phyloP scores from a whole-genome alignment of 2,888 invertebrate species.

The Beris morrisii region DNA sequence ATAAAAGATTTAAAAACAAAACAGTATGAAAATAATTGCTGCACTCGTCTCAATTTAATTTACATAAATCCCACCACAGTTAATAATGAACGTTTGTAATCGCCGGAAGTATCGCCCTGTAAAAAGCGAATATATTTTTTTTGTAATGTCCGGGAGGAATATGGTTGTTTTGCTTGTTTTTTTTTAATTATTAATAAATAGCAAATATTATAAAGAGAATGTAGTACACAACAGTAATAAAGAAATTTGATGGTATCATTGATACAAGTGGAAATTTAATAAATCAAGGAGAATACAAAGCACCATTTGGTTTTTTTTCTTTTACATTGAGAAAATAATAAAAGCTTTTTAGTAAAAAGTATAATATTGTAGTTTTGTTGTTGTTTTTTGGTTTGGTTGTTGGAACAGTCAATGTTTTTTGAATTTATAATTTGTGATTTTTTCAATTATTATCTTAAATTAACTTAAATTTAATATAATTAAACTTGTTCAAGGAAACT shows the following conservation, averaged over 20 bases:
- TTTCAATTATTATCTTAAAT: too few relatives aligned
- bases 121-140: conserved; percentile 53
- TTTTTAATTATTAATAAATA: conserved; percentile 14
- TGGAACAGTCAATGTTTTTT: conserved; percentile 29
- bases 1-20: conserved; percentile 1
- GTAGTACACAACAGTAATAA: conserved; percentile 8
- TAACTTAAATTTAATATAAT: too few relatives aligned
- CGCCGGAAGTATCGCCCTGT: conserved; percentile 90
- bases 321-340: conserved; percentile 6
- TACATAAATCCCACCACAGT: conserved; percentile 68
- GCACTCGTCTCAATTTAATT: conserved; percentile 14
- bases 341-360: not conserved
- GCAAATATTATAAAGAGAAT: conserved; percentile 1
- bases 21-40: conserved; percentile 14
- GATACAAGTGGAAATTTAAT: too few relatives aligned
- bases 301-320: conserved; percentile 14
- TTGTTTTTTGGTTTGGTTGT: conserved; percentile 11
- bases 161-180: conserved; percentile 6
- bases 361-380: not conserved
- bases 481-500: too few relatives aligned
- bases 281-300: not conserved
- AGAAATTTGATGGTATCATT: conserved; percentile 4
- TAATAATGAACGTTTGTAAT: conserved; percentile 89
- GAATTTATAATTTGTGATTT: too few relatives aligned
- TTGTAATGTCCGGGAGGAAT: not conserved